Base-by-base conservation (phyloP, 2,113 vertebrate species). In the Leptobrachium leishanense region DNA sequence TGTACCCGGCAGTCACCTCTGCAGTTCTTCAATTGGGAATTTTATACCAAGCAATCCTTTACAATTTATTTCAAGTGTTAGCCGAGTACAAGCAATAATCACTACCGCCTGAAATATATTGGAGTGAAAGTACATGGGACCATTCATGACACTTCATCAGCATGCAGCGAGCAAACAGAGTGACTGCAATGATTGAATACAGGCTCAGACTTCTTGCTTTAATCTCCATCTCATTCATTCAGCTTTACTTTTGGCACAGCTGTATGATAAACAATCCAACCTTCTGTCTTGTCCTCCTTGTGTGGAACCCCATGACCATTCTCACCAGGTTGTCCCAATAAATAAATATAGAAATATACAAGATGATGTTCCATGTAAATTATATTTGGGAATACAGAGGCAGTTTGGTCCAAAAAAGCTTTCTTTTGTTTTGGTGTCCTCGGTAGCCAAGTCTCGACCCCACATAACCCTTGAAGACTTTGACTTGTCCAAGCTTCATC, bases 221-320 rank as follows among this genome's bases (percentile, higher is more conserved):
- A 95, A 96, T 95, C 94, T 95, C 92, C 86, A 91, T 90, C 90
- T 91, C 90, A 93, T 95, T 95, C 93, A 95, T 94, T 92, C 91
- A 89, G 90, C 85, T 88, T 91, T 90, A 92, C 88, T 88, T 89
- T 90, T 85, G 90, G 90, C 94, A 95, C 94, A 95, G 93, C 93
- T 95, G 93, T 90, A 92, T 90, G 89, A 95, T 95, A 95, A 95
- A 95, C 93, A 92, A 89, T 89, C 86, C 86, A 86, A 90, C 88
- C 90, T 88, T 89, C 83, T 89, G 90, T 76, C 83, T 84, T 83
- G 77, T 83, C 84, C 85, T 81, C 77, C 82, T 81, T 73, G 85
- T 85, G 75, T 86, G 81, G 85, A 90, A 89, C 90, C 85, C 77
- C 84, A 83, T 82, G 73, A 84, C 75, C 84, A 74, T 76, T 77